These are phyloP conservation scores for Dioctria linearis DNA, from an alignment of 2,888 invertebrate species.

Conservation along the genomic window DNA sequence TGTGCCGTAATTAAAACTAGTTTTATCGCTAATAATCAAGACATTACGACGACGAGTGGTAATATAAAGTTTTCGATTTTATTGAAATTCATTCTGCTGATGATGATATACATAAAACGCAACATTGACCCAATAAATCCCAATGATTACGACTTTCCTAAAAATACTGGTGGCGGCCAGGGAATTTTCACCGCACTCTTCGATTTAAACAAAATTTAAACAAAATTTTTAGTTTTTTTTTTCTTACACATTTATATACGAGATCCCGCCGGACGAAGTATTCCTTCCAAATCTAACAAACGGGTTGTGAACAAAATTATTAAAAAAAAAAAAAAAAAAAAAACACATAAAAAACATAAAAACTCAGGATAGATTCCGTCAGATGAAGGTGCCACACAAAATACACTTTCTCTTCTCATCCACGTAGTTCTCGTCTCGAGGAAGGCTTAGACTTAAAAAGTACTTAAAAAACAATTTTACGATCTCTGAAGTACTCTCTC, in stretches of 20 bases:
- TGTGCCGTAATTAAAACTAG: conserved; percentile 52
- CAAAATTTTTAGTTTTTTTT: conserved; percentile 35
- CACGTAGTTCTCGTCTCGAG: too few relatives aligned
- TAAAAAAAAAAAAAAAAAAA: neutral
- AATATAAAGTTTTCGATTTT: conserved; percentile 47
- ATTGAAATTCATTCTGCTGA: conserved; percentile 38
- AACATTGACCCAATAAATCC: conserved; percentile 56
- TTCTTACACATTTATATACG: conserved; percentile 15
- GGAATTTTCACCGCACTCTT: neutral
- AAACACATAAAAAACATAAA: conserved; percentile 50
- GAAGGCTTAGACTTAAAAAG: neutral
- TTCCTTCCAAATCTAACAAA: too few relatives aligned
- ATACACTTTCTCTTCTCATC: conserved; percentile 27
- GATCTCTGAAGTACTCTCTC: conserved; percentile 41
- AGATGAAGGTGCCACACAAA: conserved; percentile 23
- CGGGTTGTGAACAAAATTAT: too few relatives aligned
- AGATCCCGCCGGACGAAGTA: too few relatives aligned
- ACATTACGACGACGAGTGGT: conserved; percentile 37
- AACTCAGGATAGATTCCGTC: conserved; percentile 41
- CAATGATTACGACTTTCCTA: conserved; percentile 48
- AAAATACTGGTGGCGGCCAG: conserved; percentile 12
- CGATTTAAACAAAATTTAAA: conserved; percentile 31
- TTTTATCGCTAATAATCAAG: conserved; percentile 55
- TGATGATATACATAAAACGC: conserved; percentile 55
- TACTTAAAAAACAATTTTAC: conserved; percentile 47